These are phyloP conservation scores for Bellardia pandia DNA, from an alignment of 2,888 invertebrate genomes.

Conservation along the genomic window DNA sequence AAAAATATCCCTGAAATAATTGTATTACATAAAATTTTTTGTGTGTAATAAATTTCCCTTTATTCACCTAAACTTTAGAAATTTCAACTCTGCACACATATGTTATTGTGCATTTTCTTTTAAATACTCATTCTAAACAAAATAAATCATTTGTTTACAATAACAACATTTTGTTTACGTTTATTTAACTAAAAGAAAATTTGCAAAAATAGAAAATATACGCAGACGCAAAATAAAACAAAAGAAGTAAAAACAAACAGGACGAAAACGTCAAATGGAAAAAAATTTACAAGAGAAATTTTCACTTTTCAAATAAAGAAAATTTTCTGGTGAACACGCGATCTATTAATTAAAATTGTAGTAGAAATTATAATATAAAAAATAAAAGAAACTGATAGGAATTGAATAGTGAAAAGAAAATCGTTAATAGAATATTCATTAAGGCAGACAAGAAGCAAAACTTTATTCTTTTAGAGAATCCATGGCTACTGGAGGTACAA, in stretches of 20 bases:
- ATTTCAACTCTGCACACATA: neutral
- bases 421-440: neutral
- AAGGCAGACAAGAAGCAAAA: neutral
- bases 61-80: too few relatives aligned
- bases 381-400: neutral
- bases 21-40: too few relatives aligned
- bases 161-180: slow-evolving; percentile 56
- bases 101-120: slow-evolving; percentile 35
- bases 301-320: slow-evolving; percentile 42
- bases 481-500: slow-evolving; percentile 68
- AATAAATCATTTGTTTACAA: neutral
- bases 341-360: slow-evolving; percentile 3
- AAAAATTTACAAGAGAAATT: slow-evolving; percentile 43
- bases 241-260: slow-evolving; percentile 43
- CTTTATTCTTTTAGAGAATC: neutral
- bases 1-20: too few relatives aligned
- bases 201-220: slow-evolving; percentile 49
- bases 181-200: slow-evolving; percentile 17
- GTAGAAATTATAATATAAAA: neutral
- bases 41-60: too few relatives aligned
- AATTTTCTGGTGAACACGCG: slow-evolving; percentile 33
- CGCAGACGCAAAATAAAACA: slow-evolving; percentile 59
- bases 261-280: slow-evolving; percentile 61
- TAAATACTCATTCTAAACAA: slow-evolving; percentile 51
- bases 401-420: neutral